Evolutionary conservation across 2,113 vertebrate genomes (phyloP).

Genomic region (Sitta europaea): DNA sequence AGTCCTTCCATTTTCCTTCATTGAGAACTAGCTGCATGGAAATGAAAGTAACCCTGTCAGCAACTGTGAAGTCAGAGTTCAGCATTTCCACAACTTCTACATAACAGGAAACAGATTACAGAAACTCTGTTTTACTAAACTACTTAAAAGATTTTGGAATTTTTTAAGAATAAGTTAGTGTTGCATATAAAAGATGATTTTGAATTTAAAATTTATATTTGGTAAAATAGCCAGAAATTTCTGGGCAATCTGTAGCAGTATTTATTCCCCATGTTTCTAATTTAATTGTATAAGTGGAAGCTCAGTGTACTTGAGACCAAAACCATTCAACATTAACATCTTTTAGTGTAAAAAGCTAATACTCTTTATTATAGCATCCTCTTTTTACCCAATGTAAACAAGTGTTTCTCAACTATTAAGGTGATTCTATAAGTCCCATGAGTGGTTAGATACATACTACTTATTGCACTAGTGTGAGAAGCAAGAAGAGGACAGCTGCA

Average conservation of each 20-base stretch:
- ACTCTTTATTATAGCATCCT: not conserved
- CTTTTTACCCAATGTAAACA: not conserved
- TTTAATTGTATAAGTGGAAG: not conserved
- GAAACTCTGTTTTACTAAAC: conserved; percentile 42
- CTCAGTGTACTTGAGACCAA: not conserved
- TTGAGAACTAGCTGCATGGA: not conserved
- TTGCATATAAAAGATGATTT: not conserved
- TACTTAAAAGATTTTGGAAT: not conserved
- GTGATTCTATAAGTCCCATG: not conserved
- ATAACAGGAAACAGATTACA: conserved; percentile 68
- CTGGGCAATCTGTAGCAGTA: not conserved
- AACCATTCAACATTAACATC: not conserved
- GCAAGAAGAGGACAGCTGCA: not conserved
- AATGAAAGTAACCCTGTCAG: conserved; percentile 53
- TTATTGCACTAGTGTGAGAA: not conserved
- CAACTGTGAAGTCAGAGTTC: conserved; percentile 42
- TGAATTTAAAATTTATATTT: not conserved
- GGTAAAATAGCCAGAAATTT: not conserved
- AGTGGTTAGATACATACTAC: not conserved
- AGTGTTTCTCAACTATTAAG: not conserved
- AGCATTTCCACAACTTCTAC: conserved; percentile 36
- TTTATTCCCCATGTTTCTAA: not conserved
- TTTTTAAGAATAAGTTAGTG: not conserved
- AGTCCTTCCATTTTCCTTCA: not conserved
- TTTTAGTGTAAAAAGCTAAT: not conserved